Base-by-base conservation (phyloP, 2,113 vertebrate genomes). In the Alexandromys fortis region DNA sequence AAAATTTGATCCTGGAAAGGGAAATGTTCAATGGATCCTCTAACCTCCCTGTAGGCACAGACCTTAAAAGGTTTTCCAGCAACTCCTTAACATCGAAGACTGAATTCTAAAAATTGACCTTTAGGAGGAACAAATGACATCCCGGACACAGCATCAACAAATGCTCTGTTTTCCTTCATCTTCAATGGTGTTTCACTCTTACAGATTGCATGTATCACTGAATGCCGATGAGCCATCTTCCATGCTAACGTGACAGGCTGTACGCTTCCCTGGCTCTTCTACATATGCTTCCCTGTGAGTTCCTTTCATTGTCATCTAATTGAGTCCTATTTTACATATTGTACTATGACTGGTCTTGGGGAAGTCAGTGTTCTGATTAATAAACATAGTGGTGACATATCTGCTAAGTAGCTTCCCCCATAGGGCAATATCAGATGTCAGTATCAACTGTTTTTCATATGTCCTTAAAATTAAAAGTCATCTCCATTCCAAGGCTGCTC, bases 41-140 rank as follows among this genome's bases (percentile, higher is more conserved):
- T 4, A 22, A 35, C 10, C 3, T 68, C 17, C 6, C 5, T 28
- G 8, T 26, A 75, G 22, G 9, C 16, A 1, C 3, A 24, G 3
- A 1, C n/a, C 33, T 49, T 65, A 65, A 21, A 86, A 9, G 38
- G 38, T 65, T 5, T 26, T n/a, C 17, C 13, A 58, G 35, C 14
- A 30, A 68, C 1, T n/a, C 8, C 0, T 67, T 26, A n/a, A 24
- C 26, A 30, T 33, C 33, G 6, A 67, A 30, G 30, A 65, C 21
- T 2, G 4, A 61, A 11, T 24, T 49, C 6, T 45, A 9, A 35
- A 21, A 30, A 16, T 11, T 22, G n/a, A 63, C 7, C 24, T 63
- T 63, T 38, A 63, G n/a, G 55, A 61, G 55, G 1, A 61, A 4
- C 22, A 38, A 16, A 28, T 38, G 79, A 11, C 49, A 2, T 72